Evolutionary conservation across 2,797 vertebrate species (phyloP).

Genomic region (Threskiornis aethiopicus): DNA sequence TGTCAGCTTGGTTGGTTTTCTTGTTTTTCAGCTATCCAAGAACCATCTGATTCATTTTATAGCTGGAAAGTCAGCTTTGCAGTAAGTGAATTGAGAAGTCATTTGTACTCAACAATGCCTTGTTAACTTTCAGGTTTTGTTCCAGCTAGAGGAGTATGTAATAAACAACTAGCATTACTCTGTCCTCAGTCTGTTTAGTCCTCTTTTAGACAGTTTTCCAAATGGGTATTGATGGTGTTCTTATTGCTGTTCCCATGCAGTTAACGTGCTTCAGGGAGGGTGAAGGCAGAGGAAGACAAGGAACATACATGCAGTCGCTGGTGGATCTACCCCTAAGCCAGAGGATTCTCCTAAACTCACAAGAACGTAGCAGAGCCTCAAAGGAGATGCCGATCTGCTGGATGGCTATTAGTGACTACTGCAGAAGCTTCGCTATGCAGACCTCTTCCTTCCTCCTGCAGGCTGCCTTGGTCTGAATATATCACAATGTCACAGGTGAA

Average conservation of each 20-base stretch:
- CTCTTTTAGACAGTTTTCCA: neutral
- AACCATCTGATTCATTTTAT: neutral
- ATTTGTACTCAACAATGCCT: conserved; percentile 2
- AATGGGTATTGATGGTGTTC: neutral
- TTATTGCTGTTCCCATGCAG: neutral
- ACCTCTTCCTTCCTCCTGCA: neutral
- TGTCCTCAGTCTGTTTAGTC: neutral
- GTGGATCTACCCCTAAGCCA: neutral
- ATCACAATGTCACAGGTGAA: neutral
- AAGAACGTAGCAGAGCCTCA: neutral
- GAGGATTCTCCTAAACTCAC: neutral
- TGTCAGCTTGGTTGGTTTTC: neutral
- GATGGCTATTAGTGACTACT: neutral
- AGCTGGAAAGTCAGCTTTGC: neutral
- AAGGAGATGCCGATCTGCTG: neutral
- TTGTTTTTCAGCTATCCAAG: neutral
- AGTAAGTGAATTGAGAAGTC: conserved; percentile 22
- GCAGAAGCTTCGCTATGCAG: neutral
- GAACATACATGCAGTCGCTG: neutral
- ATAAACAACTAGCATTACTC: neutral
- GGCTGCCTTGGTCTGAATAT: neutral
- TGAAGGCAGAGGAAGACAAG: neutral
- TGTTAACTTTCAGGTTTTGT: neutral
- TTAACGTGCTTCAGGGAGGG: neutral
- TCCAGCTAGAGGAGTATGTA: neutral